phyloP scores from a whole-genome alignment of 1,140 invertebrate genomes.

The roundworm (Caenorhabditis elegans) region DNA sequence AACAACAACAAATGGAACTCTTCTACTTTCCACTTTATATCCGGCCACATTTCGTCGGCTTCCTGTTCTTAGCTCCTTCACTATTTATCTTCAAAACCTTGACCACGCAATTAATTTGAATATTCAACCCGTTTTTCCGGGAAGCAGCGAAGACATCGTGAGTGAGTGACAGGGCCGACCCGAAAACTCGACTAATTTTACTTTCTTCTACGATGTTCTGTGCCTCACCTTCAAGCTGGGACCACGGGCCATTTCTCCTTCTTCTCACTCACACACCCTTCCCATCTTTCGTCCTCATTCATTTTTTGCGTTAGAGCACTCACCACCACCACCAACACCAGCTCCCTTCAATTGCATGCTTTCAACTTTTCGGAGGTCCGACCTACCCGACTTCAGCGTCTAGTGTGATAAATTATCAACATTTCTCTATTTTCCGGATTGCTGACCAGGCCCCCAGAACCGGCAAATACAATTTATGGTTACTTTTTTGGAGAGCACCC shows the following conservation, averaged over 20 bases:
- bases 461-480: background rate
- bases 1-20: background rate
- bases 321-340: background rate
- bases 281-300: constrained; percentile 3
- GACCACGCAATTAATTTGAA: constrained; percentile 31
- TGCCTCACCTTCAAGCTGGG: constrained; percentile 24
- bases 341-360: background rate
- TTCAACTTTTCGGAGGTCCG: background rate
- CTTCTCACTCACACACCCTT: background rate
- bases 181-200: constrained; percentile 30
- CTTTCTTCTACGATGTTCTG: constrained; percentile 24
- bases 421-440: background rate
- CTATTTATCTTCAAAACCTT: constrained; percentile 2
- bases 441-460: background rate
- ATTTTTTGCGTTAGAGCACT: constrained; percentile 23
- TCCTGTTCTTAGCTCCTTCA: background rate
- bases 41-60: background rate
- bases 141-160: constrained; percentile 28
- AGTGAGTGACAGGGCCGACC: constrained; percentile 23
- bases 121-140: constrained; percentile 21
- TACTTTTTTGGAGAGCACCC: background rate
- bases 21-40: background rate
- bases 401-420: background rate
- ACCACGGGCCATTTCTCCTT: background rate
- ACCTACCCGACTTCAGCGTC: background rate